Evolutionary conservation across 1,140 invertebrate species (phyloP).

Genomic region (Heliconius nattereri): DNA sequence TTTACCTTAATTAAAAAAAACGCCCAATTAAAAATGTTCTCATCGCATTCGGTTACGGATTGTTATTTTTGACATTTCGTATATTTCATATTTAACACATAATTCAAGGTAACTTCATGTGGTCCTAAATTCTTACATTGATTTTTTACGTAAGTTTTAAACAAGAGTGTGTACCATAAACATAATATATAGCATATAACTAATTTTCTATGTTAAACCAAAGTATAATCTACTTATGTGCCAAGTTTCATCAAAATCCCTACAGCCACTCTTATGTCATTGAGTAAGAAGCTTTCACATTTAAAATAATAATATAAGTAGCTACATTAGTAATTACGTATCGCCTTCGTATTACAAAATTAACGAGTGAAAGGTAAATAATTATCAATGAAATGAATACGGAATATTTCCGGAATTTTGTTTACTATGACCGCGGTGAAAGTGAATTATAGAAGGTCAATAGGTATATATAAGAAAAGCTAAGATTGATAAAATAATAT

Average conservation of each 20-base stretch:
- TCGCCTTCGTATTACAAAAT: slow-evolving; percentile 58
- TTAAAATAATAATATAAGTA: neutral
- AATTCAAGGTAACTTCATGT: neutral
- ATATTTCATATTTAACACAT: slow-evolving; percentile 2
- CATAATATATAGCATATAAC: no score
- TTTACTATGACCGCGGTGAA: slow-evolving; percentile 66
- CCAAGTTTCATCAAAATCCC: neutral
- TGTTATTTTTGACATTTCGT: slow-evolving; percentile 3
- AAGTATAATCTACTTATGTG: neutral
- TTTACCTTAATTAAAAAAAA: slow-evolving; percentile 8
- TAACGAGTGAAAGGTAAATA: slow-evolving; percentile 29
- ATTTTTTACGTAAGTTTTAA: neutral
- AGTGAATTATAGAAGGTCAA: slow-evolving; percentile 59
- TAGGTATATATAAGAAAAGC: slow-evolving; percentile 31
- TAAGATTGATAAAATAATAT: slow-evolving; percentile 23
- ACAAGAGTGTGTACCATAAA: neutral
- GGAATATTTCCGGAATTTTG: slow-evolving; percentile 65
- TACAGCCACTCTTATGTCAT: neutral
- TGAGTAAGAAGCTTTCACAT: neutral
- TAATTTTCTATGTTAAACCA: neutral
- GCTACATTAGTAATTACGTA: slow-evolving; percentile 12
- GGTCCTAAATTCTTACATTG: neutral
- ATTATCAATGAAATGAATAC: slow-evolving; percentile 29
- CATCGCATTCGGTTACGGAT: neutral
- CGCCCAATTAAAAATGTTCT: neutral